Evolutionary conservation across 2,888 invertebrate genomes (phyloP).

Genomic region (Brenthis ino): DNA sequence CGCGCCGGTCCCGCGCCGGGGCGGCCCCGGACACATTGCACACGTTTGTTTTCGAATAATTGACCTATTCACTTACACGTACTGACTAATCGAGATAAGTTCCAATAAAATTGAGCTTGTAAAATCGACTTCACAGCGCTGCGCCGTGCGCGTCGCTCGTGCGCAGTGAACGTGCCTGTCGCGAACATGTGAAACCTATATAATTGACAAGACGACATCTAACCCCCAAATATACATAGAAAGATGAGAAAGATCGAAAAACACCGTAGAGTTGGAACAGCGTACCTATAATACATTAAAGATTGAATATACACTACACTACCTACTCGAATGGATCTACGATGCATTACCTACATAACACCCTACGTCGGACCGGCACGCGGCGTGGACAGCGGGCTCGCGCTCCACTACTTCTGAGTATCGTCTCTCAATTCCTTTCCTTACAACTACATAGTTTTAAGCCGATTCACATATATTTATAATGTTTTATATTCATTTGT

Average conservation of each 20-base stretch:
- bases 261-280: slow-evolving; percentile 72
- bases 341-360: slow-evolving; percentile 73
- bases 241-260: slow-evolving; percentile 68
- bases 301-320: slow-evolving; percentile 75
- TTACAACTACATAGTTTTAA: slow-evolving; percentile 71
- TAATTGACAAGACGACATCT: slow-evolving; percentile 79
- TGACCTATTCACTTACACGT: slow-evolving; percentile 77
- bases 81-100: slow-evolving; percentile 65
- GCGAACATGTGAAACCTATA: slow-evolving; percentile 51
- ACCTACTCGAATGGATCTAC: slow-evolving; percentile 71
- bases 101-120: slow-evolving; percentile 78
- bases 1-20: not conserved
- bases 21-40: not conserved
- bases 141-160: slow-evolving; percentile 17
- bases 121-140: slow-evolving; percentile 68
- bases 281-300: slow-evolving; percentile 65
- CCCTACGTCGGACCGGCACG: slow-evolving; percentile 64
- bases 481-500: slow-evolving; percentile 71
- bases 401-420: slow-evolving; percentile 38
- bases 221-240: slow-evolving; percentile 69
- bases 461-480: slow-evolving; percentile 62
- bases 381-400: slow-evolving; percentile 45
- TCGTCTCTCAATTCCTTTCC: slow-evolving; percentile 69
- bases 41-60: slow-evolving; percentile 57
- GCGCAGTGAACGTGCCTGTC: slow-evolving; percentile 19